phyloP scores from a whole-genome alignment of 2,113 vertebrate species.

The Chloropsis hardwickii region DNA sequence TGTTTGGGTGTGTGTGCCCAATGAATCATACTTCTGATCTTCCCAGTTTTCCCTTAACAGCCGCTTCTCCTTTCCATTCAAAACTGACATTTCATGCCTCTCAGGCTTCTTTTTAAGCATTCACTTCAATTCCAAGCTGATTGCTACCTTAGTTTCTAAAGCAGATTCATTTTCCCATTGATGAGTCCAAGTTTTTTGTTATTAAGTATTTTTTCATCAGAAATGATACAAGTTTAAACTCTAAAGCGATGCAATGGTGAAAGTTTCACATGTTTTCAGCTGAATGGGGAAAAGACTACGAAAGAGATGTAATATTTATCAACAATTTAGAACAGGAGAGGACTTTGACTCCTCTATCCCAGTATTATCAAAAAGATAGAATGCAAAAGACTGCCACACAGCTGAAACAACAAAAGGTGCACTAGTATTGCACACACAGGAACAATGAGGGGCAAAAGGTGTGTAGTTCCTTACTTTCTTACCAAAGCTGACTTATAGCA shows the following conservation, averaged over 20 bases:
- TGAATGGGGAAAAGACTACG: neutral
- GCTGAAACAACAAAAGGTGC: neutral
- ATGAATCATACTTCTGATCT: neutral
- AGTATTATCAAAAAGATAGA: neutral
- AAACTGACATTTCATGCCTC: neutral
- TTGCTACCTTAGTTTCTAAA: neutral
- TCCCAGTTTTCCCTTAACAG: accelerated
- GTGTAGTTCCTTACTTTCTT: neutral
- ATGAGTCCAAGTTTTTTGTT: neutral
- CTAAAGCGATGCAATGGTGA: neutral
- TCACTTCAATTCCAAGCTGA: neutral
- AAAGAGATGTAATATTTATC: neutral
- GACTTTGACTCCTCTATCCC: neutral
- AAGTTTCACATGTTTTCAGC: neutral
- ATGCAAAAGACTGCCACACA: neutral
- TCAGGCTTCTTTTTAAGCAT: neutral
- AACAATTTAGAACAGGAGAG: neutral
- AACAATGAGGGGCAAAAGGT: neutral
- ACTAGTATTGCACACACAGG: neutral
- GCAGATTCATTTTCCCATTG: neutral
- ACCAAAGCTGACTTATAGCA: neutral
- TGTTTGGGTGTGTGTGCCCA: neutral
- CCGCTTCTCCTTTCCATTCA: neutral
- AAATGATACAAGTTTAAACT: neutral
- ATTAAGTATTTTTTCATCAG: neutral